Conservation (phyloP, 2,113 vertebrate genomes). For the Grammomys dolichurus region DNA sequence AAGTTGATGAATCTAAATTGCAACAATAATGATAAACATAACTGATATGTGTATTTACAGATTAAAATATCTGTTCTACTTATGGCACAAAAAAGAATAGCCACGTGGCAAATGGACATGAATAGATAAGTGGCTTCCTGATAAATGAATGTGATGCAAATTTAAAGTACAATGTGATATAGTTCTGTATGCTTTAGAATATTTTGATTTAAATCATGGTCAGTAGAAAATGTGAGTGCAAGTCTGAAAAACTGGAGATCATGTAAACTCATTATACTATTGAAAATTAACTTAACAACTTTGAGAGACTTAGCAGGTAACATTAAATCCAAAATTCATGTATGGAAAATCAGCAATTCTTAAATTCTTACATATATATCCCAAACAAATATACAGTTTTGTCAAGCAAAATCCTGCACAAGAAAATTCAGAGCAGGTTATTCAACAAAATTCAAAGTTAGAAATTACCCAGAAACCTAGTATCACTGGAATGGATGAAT, state of each 20-base stretch:
- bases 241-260: neutral
- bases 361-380: neutral
- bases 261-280: neutral
- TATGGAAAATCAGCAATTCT: neutral
- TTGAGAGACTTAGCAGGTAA: neutral
- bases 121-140: conserved; percentile 42
- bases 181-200: conserved; percentile 19
- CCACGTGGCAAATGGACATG: neutral
- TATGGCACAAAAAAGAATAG: conserved; percentile 6
- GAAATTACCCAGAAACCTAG: conserved; percentile 24
- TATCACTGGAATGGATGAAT: neutral
- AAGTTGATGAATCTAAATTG: neutral
- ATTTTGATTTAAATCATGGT: conserved; percentile 39
- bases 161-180: conserved; percentile 31
- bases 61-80: conserved; percentile 43
- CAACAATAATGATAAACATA: conserved; percentile 33
- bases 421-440: conserved; percentile 12
- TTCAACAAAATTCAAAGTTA: neutral
- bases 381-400: neutral
- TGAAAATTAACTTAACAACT: neutral
- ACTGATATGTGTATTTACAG: conserved; percentile 28
- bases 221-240: conserved; percentile 23
- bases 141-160: neutral
- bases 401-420: neutral
- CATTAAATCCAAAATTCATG: conserved; percentile 8